A percentile compares a stretch with the other conserved stretches of the same genome.
phyloP scores from a whole-genome alignment of 2,113 vertebrate genomes.

The Rhipidura dahli region DNA sequence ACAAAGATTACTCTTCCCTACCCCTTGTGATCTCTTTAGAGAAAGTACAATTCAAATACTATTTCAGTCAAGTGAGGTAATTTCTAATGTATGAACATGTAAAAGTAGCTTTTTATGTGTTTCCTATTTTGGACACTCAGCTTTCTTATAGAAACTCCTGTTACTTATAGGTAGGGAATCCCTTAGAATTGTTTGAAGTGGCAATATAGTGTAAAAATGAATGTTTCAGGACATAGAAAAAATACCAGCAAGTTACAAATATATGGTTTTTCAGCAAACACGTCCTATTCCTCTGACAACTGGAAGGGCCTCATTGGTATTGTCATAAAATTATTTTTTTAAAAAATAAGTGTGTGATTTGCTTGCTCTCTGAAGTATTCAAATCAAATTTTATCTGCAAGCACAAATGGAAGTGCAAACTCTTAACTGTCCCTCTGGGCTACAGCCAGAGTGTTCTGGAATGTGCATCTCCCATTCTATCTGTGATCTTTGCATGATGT shows the following conservation, averaged over 20 bases:
- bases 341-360: background rate
- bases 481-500: conserved; percentile 23
- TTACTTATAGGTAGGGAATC: background rate
- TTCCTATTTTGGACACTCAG: background rate
- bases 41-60: background rate
- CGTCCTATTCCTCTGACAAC: background rate
- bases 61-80: background rate
- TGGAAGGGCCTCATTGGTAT: background rate
- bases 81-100: background rate
- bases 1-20: background rate
- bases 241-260: background rate
- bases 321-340: background rate
- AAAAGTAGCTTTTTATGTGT: background rate
- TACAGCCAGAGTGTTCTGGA: background rate
- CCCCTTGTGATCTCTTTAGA: background rate
- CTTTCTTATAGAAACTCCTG: background rate
- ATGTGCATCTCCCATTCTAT: conserved; percentile 12
- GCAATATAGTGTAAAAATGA: background rate
- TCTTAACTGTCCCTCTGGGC: conserved; percentile 12
- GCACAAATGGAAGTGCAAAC: background rate
- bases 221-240: background rate
- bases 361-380: background rate
- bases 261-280: background rate
- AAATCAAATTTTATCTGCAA: background rate
- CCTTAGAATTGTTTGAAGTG: background rate